These are phyloP conservation scores for Ennomos quercinarius DNA, from an alignment of 2,888 invertebrate species.

Conservation along the genomic window DNA sequence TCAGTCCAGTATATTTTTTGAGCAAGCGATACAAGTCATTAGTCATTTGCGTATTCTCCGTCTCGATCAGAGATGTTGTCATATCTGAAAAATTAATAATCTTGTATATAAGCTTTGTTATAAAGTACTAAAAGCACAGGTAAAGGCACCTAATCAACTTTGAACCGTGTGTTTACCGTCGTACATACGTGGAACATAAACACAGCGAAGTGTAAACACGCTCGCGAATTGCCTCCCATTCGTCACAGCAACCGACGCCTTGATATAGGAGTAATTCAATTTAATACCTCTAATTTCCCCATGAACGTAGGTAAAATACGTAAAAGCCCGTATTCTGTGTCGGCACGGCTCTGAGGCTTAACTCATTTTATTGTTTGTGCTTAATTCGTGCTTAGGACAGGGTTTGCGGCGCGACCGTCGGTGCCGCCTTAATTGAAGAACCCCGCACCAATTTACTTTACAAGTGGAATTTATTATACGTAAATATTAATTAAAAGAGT, in stretches of 20 bases:
- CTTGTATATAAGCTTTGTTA: background rate
- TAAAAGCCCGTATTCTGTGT: conserved; percentile 34
- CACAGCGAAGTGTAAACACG: conserved; percentile 26
- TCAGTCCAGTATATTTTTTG: conserved; percentile 95
- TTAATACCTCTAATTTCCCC: conserved; percentile 32
- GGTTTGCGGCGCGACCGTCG: conserved; percentile 46
- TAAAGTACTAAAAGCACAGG: background rate
- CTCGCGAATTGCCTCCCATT: conserved; percentile 20
- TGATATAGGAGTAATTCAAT: conserved; percentile 28
- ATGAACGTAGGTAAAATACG: conserved; percentile 36
- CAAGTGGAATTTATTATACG: conserved; percentile 46
- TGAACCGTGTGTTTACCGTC: conserved; percentile 16
- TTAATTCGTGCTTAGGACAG: conserved; percentile 56
- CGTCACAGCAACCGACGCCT: conserved; percentile 18
- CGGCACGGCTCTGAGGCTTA: conserved; percentile 44
- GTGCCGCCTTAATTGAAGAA: conserved; percentile 49
- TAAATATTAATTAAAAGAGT: conserved; percentile 40
- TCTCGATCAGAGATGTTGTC: conserved; percentile 96
- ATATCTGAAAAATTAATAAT: conserved; percentile 88
- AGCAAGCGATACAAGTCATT: conserved; percentile 96
- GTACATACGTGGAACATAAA: conserved; percentile 15
- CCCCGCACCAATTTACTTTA: conserved; percentile 49
- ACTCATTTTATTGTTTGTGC: conserved; percentile 60
- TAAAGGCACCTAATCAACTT: conserved; percentile 12
- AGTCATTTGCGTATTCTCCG: conserved; percentile 97